phyloP scores from a whole-genome alignment of 2,113 vertebrate genomes.

The Himantopus leucocephalus region DNA sequence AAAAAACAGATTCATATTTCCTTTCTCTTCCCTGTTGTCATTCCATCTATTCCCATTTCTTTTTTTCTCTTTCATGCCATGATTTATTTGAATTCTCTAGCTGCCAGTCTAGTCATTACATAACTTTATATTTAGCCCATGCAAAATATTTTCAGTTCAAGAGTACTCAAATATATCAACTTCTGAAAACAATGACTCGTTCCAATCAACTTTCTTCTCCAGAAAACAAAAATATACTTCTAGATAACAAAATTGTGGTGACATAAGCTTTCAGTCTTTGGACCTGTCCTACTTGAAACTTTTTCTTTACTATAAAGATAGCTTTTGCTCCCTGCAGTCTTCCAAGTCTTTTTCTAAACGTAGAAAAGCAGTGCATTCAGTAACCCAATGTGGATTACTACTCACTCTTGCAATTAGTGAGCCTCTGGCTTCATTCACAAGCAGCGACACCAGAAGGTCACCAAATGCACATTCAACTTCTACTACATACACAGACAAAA shows the following conservation, averaged over 20 bases:
- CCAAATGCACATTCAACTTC: rapidly evolving
- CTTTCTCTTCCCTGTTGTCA: neutral
- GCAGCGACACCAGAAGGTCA: neutral
- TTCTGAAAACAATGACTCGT: neutral
- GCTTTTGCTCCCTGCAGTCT: neutral
- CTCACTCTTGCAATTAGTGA: neutral
- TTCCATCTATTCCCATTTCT: neutral
- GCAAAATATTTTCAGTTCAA: neutral
- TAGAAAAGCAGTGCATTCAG: no score
- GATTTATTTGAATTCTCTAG: neutral
- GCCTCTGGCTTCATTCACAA: neutral
- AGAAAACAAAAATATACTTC: neutral
- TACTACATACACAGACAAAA: neutral
- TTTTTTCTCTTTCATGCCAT: neutral
- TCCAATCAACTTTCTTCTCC: neutral
- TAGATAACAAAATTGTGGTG: neutral
- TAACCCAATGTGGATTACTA: no score
- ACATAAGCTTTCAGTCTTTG: neutral
- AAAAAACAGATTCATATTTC: neutral
- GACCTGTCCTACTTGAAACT: neutral
- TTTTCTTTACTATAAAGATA: neutral
- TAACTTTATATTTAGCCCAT: neutral
- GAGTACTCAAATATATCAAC: neutral
- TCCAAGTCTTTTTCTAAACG: neutral
- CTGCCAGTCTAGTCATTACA: neutral